Base-by-base conservation (phyloP, 2,797 vertebrate species). In the Ispidina lecontei region DNA sequence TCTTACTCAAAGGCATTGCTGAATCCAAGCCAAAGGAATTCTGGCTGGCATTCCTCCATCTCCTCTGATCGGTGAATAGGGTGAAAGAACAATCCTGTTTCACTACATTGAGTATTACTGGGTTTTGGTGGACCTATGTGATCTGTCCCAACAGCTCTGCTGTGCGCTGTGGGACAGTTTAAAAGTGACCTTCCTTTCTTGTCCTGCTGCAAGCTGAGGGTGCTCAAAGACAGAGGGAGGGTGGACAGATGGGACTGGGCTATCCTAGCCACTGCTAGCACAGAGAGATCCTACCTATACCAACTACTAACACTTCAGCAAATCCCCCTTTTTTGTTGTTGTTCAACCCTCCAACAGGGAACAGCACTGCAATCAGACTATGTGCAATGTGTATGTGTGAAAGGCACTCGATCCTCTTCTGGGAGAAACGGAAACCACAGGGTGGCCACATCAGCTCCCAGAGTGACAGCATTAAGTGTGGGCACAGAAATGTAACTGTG, bases 21-120 rank as follows among this genome's bases (percentile, higher is more conserved):
- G 92, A 90, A 96, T 83, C 58, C 59, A 82, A 97, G 91, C 94
- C 93, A 87, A 56, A 94, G 71, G 87, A 96, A 94, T 91, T 86
- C 93, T 88, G 56, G 39, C 39, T 96, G 93, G 89, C 84, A 92
- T 94, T 95, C 78, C 80, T 97, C 90, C 92, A 90, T 93, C 74
- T 96, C 73, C 68, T 94, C 81, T 87, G 67, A 54, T 60, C 59
- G 80, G n/a, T 29, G 75, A 91, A 86, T n/a, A 46, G 51, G 41
- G 26, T 65, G 58, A 84, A 84, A 84, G 23, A 37, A 68, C 58
- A 82, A 76, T 19, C 43, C 49, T 77, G 44, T 54, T 93, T 72
- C 71, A 46, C 59, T 35, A 4, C 23, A 26, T 12, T 46, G 52
- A 65, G 41, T 28, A 22, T 15, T 51, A 41, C 17, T 54, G 49